Base-by-base conservation (phyloP, 2,888 invertebrate genomes). In the Proisotoma minuta region DNA sequence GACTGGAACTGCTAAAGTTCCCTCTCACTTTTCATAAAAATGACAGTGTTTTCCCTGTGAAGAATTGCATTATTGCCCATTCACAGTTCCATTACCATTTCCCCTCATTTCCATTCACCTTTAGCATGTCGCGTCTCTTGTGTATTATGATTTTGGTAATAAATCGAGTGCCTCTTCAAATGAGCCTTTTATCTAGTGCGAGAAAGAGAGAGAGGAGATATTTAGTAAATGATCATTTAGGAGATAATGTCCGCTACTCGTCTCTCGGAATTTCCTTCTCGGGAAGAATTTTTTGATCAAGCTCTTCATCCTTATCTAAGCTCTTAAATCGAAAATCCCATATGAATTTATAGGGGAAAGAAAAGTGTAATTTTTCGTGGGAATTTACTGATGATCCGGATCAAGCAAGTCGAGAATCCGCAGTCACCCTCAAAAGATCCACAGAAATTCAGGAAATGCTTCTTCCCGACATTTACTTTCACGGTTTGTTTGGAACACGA, bases 321-420 rank as follows among this genome's bases (percentile, higher is more conserved):
- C 60, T 57, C 59, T 62, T 66, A 66, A 63, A 63, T 63, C 63
- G 66, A 66, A 63, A 66, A 63, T 66, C 63, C 63, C 61, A 66
- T 66, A 63, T 60, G 62, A 63, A 63, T 66, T 66, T 66, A n/a
- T n/a, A 51, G 51, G 50, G 28, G 26, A 54, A 59, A 56, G 64
- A 65, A 50, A 63, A 67, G 69, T 70, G 72, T 72, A 72, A 70
- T 72, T 72, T 72, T 72, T 70, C 70, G 70, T 69, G 69, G 66
- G 69, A 70, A 70, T 64, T 64, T 57, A 51, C 68, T 72, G 64
- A 72, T 72, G 72, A 70, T 72, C 66, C 62, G 65, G 65, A 65
- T 68, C 68, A 49, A 49, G 22, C 49, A 49, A 49, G 49, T 23
- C 49, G 49, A 23, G 49, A 18, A 20, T 22, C 15, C 23, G 18